Evolutionary conservation across 2,888 invertebrate species (phyloP).

Genomic region (Phyto melanocephala): DNA sequence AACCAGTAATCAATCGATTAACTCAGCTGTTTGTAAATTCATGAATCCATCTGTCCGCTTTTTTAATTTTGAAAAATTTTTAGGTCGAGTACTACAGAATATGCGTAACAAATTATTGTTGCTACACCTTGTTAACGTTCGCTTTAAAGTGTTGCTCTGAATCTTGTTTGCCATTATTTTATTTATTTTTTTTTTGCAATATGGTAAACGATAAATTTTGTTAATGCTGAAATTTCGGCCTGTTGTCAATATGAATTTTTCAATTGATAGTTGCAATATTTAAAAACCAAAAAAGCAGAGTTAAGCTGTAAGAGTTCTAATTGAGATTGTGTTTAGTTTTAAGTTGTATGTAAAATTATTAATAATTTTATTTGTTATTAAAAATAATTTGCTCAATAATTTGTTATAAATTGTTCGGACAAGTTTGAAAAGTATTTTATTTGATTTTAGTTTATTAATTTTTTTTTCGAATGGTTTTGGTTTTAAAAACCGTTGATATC

Average conservation of each 20-base stretch:
- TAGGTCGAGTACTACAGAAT: constrained; percentile 52
- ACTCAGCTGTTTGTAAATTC: not conserved
- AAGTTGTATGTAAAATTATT: constrained; percentile 45
- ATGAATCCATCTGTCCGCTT: not conserved
- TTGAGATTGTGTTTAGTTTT: constrained; percentile 41
- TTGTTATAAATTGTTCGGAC: constrained; percentile 53
- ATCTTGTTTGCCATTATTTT: no score
- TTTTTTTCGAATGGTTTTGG: not conserved
- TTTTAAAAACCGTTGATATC: not conserved
- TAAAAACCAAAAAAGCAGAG: not conserved
- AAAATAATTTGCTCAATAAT: constrained; percentile 62
- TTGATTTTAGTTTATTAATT: constrained; percentile 22
- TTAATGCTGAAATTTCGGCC: constrained; percentile 33
- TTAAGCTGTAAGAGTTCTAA: not conserved
- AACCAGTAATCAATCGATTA: not conserved
- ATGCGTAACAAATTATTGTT: constrained; percentile 60
- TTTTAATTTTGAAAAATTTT: constrained; percentile 1
- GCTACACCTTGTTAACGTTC: constrained; percentile 9
- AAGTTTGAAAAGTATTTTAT: constrained; percentile 17
- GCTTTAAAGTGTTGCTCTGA: not conserved
- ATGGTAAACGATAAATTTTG: constrained; percentile 26
- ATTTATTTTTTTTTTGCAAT: no score
- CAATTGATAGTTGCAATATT: constrained; percentile 49
- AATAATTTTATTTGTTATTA: constrained; percentile 59
- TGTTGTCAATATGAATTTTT: constrained; percentile 55